Base-by-base conservation (phyloP, 2,113 vertebrate species). In the Sardina pilchardus region DNA sequence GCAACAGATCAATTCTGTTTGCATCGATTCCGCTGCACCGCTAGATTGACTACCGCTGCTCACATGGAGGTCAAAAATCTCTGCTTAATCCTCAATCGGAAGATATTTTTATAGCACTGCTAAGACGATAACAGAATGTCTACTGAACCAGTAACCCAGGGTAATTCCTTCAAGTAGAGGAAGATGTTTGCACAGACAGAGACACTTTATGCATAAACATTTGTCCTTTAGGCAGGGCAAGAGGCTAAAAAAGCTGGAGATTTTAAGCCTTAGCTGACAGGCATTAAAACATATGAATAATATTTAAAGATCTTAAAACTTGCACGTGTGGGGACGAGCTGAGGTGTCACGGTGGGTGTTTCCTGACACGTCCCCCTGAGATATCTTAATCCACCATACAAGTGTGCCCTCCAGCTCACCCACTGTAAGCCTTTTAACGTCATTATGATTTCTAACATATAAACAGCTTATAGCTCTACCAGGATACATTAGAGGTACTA, bases 1-100 rank as follows among this genome's bases (percentile, higher is more conserved):
- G 24, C 45, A 44, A 67, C 75, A 85, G 43, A 85, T 81, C 85
- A 67, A 88, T 84, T 43, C 26, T n/a, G 21, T 83, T 81, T 67
- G 42, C n/a, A 83, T 71, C 42, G 34, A 81, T 63, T 16, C 30
- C 26, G 24, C 24, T 1, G 19, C 84, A 81, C 63, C 56, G 53
- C 48, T 85, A 81, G 81, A 84, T 36, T 84, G 43, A 44, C 71
- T 81, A 42, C 81, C 36, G 82, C 42, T 67, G 42, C 43, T 43
- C 85, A 50, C 10, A 56, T 6, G 30, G 67, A 75, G 30, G 71
- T 78, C 71, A 78, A 34, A 30, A 36, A 78, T 36, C 71, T 36
- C 71, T 39, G 71, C 71, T 78, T 34, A 78, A 78, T 78, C 34
- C 71, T 17, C 71, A 78, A 30, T 36, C 30, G 12, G 67, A 16